Evolutionary conservation across 2,888 invertebrate species (phyloP), one percentile per base, ranked within the genome.

Genomic region (Eilema caniola): DNA sequence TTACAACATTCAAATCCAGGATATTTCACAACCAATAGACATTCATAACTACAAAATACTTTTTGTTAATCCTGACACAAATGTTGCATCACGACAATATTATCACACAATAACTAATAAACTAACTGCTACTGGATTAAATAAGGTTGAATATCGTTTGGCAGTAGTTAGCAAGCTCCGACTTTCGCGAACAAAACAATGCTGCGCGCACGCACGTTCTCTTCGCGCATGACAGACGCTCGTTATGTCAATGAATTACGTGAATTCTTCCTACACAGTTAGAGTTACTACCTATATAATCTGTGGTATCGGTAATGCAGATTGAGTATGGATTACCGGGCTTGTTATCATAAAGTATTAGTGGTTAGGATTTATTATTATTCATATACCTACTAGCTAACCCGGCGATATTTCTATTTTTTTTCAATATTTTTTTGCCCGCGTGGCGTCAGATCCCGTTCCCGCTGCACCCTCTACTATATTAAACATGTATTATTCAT

Each of bases 231-330:
- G 83, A 75, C 79, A 76, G 79, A 56, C 5, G 73, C 71, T 67
- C 73, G 83, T 84, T 84, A 84, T 81, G 85, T 83, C 85, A 84
- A 82, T 76, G 74, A 71, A 71, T 83, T 83, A 83, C 77, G 80
- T 76, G 20, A 23, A 65, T 66, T 64, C 70, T 83, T 82, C 81
- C 78, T 74, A 76, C 74, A 66, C 69, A 23, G 60, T 28, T 28
- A 28, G 28, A 28, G 28, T 28, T 8, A 24, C 59, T 64, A 64
- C 53, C 62, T 41, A 62, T 62, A 68, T 68, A 68, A 57, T 68
- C 57, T 68, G 63, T 28, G 62, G 63, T 41, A 62, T 41, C 41
- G 20, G 57, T 68, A 47, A 47, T 47, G 47, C 47, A n/a, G 8
- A 56, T 37, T n/a, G 53, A 10, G 16, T 8, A 23, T 66, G 31